These are phyloP conservation scores for Lissocephala sabroskyi DNA, from an alignment of 2,888 invertebrate genomes.

Conservation along the genomic window DNA sequence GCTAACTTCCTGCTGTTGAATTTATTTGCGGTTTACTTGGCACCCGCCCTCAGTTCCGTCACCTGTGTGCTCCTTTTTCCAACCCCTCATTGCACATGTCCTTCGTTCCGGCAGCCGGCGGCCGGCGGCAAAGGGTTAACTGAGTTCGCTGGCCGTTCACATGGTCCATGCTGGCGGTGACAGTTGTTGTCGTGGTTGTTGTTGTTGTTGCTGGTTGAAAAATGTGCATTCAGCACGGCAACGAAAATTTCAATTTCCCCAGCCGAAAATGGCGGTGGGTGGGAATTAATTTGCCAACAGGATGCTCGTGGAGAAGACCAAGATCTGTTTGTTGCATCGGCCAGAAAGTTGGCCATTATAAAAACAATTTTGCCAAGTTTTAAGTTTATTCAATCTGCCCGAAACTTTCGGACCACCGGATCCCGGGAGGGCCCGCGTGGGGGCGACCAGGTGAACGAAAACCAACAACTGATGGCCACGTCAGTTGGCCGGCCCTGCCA, in stretches of 20 bases:
- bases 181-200: too few relatives aligned
- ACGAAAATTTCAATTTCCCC: conserved; percentile 2
- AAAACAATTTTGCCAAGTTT: conserved; percentile 51
- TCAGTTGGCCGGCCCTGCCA: conserved; percentile 12
- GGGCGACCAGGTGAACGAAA: conserved; percentile 15
- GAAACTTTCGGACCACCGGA: background rate
- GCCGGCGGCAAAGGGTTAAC: background rate
- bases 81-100: conserved; percentile 1
- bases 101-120: background rate
- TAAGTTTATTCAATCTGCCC: conserved; percentile 51
- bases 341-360: conserved; percentile 45
- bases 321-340: background rate
- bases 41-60: conserved; percentile 4
- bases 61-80: background rate
- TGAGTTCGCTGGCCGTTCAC: background rate
- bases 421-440: background rate
- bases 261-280: conserved; percentile 5
- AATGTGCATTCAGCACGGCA: conserved; percentile 26
- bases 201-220: conserved; percentile 36
- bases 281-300: conserved; percentile 41
- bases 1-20: conserved; percentile 39
- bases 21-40: conserved; percentile 47
- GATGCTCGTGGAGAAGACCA: background rate
- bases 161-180: conserved; percentile 22
- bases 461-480: conserved; percentile 10